These are phyloP conservation scores for Macrotis lagotis DNA, from an alignment of 2,113 vertebrate genomes.

Conservation along the genomic window DNA sequence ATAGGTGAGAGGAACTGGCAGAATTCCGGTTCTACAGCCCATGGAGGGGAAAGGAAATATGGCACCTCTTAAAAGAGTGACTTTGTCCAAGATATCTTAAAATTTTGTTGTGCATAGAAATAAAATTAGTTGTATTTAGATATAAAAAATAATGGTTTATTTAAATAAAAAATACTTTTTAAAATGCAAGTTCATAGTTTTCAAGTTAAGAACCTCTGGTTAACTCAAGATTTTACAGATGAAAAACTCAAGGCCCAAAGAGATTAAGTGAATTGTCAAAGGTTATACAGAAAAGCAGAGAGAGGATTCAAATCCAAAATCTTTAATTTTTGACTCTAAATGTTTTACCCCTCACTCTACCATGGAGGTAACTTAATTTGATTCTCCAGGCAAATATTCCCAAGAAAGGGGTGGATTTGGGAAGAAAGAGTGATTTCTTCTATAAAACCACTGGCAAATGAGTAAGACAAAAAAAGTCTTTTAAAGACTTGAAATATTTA, in stretches of 20 bases:
- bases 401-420: neutral
- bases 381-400: neutral
- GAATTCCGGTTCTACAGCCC: neutral
- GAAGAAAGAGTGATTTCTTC: neutral
- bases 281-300: too few relatives aligned
- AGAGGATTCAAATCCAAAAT: neutral
- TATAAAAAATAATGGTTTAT: too few relatives aligned
- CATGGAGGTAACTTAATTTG: neutral
- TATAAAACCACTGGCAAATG: neutral
- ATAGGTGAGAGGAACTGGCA: too few relatives aligned
- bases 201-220: neutral
- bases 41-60: neutral
- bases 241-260: neutral
- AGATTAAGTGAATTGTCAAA: too few relatives aligned
- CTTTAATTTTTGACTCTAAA: too few relatives aligned
- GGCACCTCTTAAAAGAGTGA: neutral
- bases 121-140: neutral
- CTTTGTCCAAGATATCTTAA: neutral
- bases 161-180: neutral
- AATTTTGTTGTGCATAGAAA: neutral
- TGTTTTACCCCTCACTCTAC: too few relatives aligned
- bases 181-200: neutral
- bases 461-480: too few relatives aligned
- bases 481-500: too few relatives aligned
- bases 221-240: neutral